Conservation (phyloP, 2,113 vertebrate species). For the Prinia subflava region DNA sequence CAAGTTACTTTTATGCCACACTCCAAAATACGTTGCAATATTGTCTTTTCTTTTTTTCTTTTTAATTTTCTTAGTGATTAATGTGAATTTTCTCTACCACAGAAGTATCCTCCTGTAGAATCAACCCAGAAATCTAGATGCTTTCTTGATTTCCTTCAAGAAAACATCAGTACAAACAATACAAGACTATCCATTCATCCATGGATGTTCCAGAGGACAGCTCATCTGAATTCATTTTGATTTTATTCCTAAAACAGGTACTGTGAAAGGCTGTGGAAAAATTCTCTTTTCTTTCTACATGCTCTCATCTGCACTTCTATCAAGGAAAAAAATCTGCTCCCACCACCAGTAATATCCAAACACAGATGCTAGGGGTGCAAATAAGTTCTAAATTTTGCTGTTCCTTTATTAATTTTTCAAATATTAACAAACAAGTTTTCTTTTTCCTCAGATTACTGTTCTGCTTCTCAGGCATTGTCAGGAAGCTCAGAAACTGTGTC, state of each 20-base stretch:
- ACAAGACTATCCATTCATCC: background rate
- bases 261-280: background rate
- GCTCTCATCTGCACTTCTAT: background rate
- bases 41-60: background rate
- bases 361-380: background rate
- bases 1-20: background rate
- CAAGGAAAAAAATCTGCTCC: background rate
- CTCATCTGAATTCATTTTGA: background rate
- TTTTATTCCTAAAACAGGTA: background rate
- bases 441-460: background rate
- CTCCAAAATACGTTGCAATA: background rate
- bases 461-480: background rate
- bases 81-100: background rate
- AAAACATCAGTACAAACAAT: background rate
- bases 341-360: background rate
- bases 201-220: accelerated
- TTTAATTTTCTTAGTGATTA: background rate
- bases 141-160: background rate
- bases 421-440: background rate
- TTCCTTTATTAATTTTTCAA: background rate
- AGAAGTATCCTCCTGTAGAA: background rate
- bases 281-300: background rate
- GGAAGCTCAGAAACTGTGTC: background rate
- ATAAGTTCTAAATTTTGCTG: background rate
- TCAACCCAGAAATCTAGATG: background rate